Percentiles rank a stretch among this genome's conserved stretches.
Evolutionary conservation across 1,140 invertebrate species (phyloP).

Genomic region (Diorhabda carinulata): DNA sequence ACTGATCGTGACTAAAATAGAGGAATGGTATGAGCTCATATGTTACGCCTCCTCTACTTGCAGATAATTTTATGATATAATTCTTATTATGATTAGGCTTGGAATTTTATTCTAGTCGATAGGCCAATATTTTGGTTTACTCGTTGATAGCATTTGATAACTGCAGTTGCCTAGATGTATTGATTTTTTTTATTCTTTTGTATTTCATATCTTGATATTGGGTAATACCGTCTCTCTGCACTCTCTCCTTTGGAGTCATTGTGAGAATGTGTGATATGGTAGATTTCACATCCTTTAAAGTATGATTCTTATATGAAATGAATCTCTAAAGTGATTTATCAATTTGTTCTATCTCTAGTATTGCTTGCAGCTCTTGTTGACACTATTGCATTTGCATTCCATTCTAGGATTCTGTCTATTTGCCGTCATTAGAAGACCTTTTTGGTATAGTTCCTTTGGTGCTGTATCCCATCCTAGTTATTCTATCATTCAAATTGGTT

Average conservation of each 20-base stretch:
- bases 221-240: background rate
- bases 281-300: slow-evolving; percentile 26
- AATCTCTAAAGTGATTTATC: slow-evolving; percentile 27
- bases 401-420: slow-evolving; percentile 29
- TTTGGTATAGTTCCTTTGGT: background rate
- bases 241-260: slow-evolving; percentile 15
- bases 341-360: slow-evolving; percentile 31
- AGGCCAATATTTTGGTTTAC: too few species aligned
- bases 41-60: too few species aligned
- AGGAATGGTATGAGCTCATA: too few species aligned
- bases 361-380: slow-evolving; percentile 28
- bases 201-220: too few species aligned
- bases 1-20: too few species aligned
- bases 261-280: slow-evolving; percentile 29
- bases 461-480: slow-evolving; percentile 16
- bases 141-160: too few species aligned
- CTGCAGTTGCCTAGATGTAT: too few species aligned
- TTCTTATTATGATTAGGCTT: too few species aligned
- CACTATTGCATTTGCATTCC: slow-evolving; percentile 29
- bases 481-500: slow-evolving; percentile 21
- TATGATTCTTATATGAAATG: slow-evolving; percentile 28
- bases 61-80: too few species aligned
- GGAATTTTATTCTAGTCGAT: too few species aligned
- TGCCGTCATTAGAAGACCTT: background rate
- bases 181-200: too few species aligned